A percentile compares a stretch with the other conserved stretches of the same genome.
Conservation (phyloP, 35 echinoderm and acorn worm genomes). For the Chiridota heheva region DNA sequence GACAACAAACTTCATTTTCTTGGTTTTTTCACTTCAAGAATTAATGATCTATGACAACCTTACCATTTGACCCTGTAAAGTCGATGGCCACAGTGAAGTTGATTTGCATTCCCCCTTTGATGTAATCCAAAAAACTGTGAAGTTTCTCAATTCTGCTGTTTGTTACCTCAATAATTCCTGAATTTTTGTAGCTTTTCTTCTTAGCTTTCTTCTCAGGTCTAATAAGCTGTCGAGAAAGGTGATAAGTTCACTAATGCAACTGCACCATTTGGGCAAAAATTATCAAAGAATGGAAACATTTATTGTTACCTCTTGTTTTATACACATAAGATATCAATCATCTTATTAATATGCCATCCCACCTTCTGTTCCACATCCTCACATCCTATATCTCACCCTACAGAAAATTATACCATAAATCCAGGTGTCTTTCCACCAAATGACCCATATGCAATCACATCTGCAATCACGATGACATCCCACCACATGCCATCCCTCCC, state of each 20-base stretch:
- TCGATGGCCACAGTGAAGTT: slow-evolving; percentile 97
- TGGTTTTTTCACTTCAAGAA: not conserved
- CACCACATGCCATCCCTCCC: too few species aligned
- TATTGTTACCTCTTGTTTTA: too few species aligned
- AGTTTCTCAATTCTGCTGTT: slow-evolving; percentile 73
- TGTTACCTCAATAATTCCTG: slow-evolving; percentile 75
- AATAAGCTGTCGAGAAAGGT: slow-evolving; percentile 54
- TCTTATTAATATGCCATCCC: too few species aligned
- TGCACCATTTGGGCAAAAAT: too few species aligned
- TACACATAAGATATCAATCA: too few species aligned
- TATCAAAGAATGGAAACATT: too few species aligned
- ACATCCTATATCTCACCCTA: too few species aligned
- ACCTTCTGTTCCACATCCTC: too few species aligned
- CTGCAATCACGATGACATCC: too few species aligned
- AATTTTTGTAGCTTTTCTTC: slow-evolving; percentile 95
- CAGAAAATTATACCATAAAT: too few species aligned
- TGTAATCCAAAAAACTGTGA: slow-evolving; percentile 83
- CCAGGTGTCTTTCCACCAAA: too few species aligned
- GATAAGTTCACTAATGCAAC: not conserved
- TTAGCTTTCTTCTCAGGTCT: slow-evolving; percentile 87
- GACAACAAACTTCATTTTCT: not conserved
- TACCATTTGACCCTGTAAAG: slow-evolving; percentile 99
- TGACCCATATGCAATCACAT: too few species aligned
- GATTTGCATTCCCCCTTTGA: slow-evolving; percentile 86
- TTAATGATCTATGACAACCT: not conserved